phyloP scores from a whole-genome alignment of 2,113 vertebrate species.

The Oryzias melastigma region DNA sequence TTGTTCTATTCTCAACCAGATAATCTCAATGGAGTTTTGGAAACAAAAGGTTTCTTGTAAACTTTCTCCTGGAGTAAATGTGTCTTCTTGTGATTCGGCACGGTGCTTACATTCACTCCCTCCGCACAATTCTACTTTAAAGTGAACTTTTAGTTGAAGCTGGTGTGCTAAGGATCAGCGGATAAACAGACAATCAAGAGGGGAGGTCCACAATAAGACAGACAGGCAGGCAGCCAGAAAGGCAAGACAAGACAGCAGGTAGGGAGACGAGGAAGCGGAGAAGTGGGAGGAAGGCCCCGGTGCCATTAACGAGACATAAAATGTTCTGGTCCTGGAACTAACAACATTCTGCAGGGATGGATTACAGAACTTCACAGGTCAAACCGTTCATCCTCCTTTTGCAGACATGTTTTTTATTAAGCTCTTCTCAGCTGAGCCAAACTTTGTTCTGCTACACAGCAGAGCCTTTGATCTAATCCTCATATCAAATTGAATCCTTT shows the following conservation, averaged over 20 bases:
- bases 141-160: conserved; percentile 9
- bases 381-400: conserved; percentile 5
- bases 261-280: background rate
- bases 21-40: conserved; percentile 35
- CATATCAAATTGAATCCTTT: no score
- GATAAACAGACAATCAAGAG: background rate
- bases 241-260: background rate
- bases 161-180: background rate
- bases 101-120: conserved; percentile 8
- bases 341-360: conserved; percentile 21
- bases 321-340: conserved; percentile 22
- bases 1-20: conserved; percentile 17
- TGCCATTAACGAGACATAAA: conserved; percentile 37
- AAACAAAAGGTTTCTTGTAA: conserved; percentile 56
- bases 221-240: conserved; percentile 14
- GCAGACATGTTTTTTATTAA: conserved; percentile 5
- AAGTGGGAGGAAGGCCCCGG: conserved; percentile 37
- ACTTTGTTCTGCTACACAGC: conserved; percentile 1
- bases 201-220: conserved; percentile 6
- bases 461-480: no score
- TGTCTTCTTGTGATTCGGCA: conserved; percentile 38
- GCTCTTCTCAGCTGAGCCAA: background rate
- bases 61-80: conserved; percentile 51
- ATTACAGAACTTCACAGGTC: conserved; percentile 36
- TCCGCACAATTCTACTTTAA: conserved; percentile 8